Evolutionary conservation across 2,113 vertebrate genomes (phyloP).

Genomic region (Guaruba guarouba): DNA sequence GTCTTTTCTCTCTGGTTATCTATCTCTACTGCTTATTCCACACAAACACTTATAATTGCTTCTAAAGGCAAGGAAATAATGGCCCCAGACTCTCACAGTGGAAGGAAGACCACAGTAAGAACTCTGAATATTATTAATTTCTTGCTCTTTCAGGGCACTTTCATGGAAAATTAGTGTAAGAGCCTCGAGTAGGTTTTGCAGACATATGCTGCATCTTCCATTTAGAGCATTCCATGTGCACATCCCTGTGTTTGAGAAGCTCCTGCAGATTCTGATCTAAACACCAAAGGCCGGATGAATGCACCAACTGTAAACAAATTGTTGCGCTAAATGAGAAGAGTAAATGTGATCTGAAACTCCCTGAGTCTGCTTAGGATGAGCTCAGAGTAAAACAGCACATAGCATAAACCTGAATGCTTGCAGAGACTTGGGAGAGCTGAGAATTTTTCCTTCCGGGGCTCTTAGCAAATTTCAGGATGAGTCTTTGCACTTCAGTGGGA

Average conservation of each 20-base stretch:
- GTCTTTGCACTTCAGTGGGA: neutral
- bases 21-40: neutral
- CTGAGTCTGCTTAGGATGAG: neutral
- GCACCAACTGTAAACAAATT: neutral
- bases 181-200: neutral
- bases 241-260: rapidly evolving
- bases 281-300: neutral
- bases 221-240: neutral
- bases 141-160: neutral
- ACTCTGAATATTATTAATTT: neutral
- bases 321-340: neutral
- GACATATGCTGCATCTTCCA: neutral
- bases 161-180: neutral
- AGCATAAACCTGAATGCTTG: neutral
- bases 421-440: neutral
- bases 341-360: neutral
- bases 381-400: neutral
- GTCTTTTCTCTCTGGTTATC: neutral
- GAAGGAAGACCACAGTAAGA: neutral
- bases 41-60: neutral
- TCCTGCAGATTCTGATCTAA: neutral
- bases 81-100: neutral
- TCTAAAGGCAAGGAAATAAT: neutral
- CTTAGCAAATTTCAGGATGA: neutral
- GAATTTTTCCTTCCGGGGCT: neutral